These are phyloP conservation scores for Escarpia spicata DNA, from an alignment of 2,888 invertebrate genomes.

Conservation along the genomic window DNA sequence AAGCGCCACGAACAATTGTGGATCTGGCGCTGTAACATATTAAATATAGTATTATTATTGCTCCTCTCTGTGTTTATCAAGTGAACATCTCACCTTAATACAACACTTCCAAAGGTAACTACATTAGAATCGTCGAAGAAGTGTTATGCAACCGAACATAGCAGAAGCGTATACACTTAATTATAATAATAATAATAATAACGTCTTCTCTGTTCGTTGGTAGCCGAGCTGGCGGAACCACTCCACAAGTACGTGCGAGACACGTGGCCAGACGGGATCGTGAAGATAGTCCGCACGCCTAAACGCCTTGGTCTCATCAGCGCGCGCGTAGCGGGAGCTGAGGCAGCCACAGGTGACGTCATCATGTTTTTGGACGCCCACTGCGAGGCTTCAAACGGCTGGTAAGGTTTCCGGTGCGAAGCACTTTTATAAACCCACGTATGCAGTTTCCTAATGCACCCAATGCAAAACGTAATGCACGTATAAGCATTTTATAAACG, in stretches of 20 bases:
- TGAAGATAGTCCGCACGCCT: conserved; percentile 79
- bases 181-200: background rate
- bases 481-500: background rate
- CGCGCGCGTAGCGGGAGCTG: conserved; percentile 88
- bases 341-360: conserved; percentile 72
- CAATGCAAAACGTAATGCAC: background rate
- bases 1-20: too few species aligned
- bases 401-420: conserved; percentile 43
- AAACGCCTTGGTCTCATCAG: conserved; percentile 87
- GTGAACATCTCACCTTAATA: too few species aligned
- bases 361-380: conserved; percentile 65
- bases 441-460: background rate
- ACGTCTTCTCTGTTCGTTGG: background rate
- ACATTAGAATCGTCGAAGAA: too few species aligned
- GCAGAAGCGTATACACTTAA: too few species aligned
- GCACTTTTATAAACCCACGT: background rate
- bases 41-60: too few species aligned
- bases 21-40: too few species aligned
- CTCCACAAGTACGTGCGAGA: conserved; percentile 72
- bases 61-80: too few species aligned
- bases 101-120: too few species aligned
- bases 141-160: too few species aligned
- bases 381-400: conserved; percentile 62
- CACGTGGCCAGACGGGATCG: conserved; percentile 68
- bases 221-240: conserved; percentile 56